These are phyloP conservation scores for Falco punctatus DNA, from an alignment of 2,113 vertebrate species.

Conservation along the genomic window DNA sequence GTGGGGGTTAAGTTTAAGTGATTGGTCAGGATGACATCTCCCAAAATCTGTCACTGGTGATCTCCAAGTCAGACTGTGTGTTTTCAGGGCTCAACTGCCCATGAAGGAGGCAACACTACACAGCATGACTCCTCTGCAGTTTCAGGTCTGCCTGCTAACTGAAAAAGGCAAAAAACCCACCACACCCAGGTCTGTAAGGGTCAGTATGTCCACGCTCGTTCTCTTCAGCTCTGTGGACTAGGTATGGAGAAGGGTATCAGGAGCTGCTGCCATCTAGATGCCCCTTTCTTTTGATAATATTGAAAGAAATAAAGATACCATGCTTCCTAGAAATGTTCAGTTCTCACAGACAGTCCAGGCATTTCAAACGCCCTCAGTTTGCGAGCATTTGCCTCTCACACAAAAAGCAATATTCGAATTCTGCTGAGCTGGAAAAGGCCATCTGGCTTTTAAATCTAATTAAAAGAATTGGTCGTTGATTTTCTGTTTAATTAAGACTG, in stretches of 20 bases:
- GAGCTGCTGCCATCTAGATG: background rate
- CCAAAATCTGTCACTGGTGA: background rate
- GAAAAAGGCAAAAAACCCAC: background rate
- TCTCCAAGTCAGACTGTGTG: background rate
- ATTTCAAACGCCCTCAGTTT: background rate
- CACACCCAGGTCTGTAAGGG: background rate
- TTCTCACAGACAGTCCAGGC: background rate
- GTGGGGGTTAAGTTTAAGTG: background rate
- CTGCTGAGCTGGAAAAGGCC: background rate
- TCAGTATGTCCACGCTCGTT: background rate
- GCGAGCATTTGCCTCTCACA: background rate
- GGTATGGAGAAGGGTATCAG: background rate
- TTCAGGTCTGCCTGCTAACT: background rate
- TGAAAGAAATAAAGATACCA: background rate
- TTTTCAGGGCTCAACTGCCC: background rate
- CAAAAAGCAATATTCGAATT: background rate
- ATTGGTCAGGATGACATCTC: background rate
- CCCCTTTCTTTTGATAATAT: background rate
- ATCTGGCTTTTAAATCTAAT: background rate
- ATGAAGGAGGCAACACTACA: background rate
- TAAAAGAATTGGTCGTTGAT: background rate
- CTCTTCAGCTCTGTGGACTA: background rate
- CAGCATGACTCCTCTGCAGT: background rate
- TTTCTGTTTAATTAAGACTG: background rate
- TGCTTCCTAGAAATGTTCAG: background rate